A percentile compares a stretch with the other conserved stretches of the same genome.
These are phyloP conservation scores for Melanotaenia maccullochi DNA, from an alignment of 2,797 vertebrate species.

Conservation along the genomic window DNA sequence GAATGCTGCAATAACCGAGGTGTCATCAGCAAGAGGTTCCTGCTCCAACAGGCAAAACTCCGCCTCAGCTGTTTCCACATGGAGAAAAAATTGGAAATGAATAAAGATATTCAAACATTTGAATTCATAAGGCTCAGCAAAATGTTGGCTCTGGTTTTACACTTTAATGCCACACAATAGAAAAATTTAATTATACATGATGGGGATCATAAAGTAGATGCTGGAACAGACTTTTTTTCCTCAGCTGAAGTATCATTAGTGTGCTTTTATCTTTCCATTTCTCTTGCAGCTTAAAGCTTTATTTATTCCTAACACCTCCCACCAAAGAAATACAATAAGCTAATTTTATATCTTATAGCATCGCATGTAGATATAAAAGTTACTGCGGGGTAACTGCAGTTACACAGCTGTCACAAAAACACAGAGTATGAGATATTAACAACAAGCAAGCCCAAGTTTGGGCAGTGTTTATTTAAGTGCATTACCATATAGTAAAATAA, in stretches of 20 bases:
- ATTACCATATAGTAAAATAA: background rate
- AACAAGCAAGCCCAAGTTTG: background rate
- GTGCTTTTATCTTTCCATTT: slow-evolving; percentile 53
- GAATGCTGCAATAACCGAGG: slow-evolving; percentile 15
- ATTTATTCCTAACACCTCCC: background rate
- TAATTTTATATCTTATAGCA: slow-evolving; percentile 7
- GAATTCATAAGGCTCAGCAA: slow-evolving; percentile 66
- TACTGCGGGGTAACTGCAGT: background rate
- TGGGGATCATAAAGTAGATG: slow-evolving; percentile 64
- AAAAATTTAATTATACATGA: slow-evolving; percentile 72
- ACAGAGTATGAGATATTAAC: background rate
- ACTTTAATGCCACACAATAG: slow-evolving; percentile 64
- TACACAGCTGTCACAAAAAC: background rate
- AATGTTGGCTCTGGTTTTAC: slow-evolving; percentile 47
- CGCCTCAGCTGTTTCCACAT: background rate
- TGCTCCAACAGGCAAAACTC: background rate
- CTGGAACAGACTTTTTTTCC: slow-evolving; percentile 64
- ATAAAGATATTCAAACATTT: slow-evolving; percentile 57
- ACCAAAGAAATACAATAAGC: slow-evolving; percentile 17
- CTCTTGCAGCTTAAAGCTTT: slow-evolving; percentile 21
- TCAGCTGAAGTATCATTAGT: slow-evolving; percentile 65
- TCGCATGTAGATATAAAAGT: slow-evolving; percentile 4
- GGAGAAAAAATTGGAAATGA: slow-evolving; percentile 37
- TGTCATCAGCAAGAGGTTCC: slow-evolving; percentile 23
- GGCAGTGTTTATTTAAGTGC: background rate